Evolutionary conservation across 2,113 vertebrate species (phyloP), one percentile per base, ranked within the genome.

Genomic region (Calonectris borealis): DNA sequence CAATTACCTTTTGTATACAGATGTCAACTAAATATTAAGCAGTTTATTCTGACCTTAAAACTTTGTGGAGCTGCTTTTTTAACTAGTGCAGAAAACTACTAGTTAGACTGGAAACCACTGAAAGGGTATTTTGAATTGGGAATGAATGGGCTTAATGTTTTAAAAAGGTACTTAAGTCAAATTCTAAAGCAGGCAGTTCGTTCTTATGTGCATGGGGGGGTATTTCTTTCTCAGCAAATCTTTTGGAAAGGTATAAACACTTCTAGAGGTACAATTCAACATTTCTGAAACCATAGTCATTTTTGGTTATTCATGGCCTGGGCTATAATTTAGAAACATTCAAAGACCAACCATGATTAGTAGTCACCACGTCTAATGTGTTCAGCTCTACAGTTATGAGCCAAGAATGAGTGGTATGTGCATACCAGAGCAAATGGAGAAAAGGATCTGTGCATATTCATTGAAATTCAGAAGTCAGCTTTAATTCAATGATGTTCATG

Each of bases 351-450:
- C 69, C 40, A 71, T 82, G 80, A 86, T 70, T 82, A 86, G 64
- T 40, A 91, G 84, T 83, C 83, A 88, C 82, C 85, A 93, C 78
- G 88, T 84, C 90, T 84, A 96, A 96, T 94, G 34, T 76, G 79
- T 86, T 95, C 86, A 62, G 61, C 70, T 86, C 65, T 82, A 65
- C 57, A 75, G 44, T 75, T 91, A 55, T 90, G 69, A 96, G 83
- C 83, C 79, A 97, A 84, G 86, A 96, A 92, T 90, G 83, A 96
- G 76, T 88, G 80, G 80, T 93, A 95, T 95, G 92, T 86, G 57
- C 88, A 93, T 93, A 92, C 64, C 80, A 93, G 34, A 93, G 21
- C 77, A 93, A 86, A 90, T 26, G 29, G 54, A 61, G 38, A 14
- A 84, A 84, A 83, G 20, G 17, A 14, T 55, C 84, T 90, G 65